These are phyloP conservation scores for Polymixis flavicincta DNA, from an alignment of 2,888 invertebrate genomes.

Conservation along the genomic window DNA sequence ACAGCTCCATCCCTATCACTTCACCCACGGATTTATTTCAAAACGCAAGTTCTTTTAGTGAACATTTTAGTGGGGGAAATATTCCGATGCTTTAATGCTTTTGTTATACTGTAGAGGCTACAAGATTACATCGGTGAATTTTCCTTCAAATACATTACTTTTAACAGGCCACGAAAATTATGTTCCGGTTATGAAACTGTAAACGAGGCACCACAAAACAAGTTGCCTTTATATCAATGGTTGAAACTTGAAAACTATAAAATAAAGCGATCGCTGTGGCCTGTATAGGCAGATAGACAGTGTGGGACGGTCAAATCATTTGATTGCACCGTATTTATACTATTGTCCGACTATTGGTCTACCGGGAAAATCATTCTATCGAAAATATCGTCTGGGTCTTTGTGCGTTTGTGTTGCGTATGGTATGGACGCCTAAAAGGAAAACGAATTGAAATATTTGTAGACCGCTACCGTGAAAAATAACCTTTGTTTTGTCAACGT, in stretches of 20 bases:
- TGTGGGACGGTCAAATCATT: conserved; percentile 39
- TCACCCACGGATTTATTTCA: conserved; percentile 71
- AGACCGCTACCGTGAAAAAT: conserved; percentile 23
- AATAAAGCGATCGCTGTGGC: conserved; percentile 9
- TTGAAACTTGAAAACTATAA: conserved; percentile 14
- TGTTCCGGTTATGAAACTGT: background rate
- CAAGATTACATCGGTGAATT: conserved; percentile 4
- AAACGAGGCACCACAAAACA: background rate
- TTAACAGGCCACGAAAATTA: background rate
- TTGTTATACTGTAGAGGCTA: conserved; percentile 15
- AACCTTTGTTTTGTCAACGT: conserved; percentile 24
- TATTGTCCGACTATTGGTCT: conserved; percentile 40
- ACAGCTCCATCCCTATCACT: conserved; percentile 69
- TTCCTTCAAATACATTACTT: background rate
- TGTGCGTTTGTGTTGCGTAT: conserved; percentile 26
- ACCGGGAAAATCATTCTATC: conserved; percentile 33
- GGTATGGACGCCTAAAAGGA: conserved; percentile 27
- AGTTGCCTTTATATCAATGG: conserved; percentile 1
- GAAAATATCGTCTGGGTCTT: conserved; percentile 27
- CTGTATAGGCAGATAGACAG: conserved; percentile 11
- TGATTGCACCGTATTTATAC: conserved; percentile 43
- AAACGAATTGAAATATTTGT: conserved; percentile 42
- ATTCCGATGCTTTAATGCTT: conserved; percentile 29
- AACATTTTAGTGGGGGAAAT: conserved; percentile 13
- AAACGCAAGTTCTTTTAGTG: conserved; percentile 51